Evolutionary conservation across 2,797 vertebrate species (phyloP).

Genomic region (Sebastes trivittatus): DNA sequence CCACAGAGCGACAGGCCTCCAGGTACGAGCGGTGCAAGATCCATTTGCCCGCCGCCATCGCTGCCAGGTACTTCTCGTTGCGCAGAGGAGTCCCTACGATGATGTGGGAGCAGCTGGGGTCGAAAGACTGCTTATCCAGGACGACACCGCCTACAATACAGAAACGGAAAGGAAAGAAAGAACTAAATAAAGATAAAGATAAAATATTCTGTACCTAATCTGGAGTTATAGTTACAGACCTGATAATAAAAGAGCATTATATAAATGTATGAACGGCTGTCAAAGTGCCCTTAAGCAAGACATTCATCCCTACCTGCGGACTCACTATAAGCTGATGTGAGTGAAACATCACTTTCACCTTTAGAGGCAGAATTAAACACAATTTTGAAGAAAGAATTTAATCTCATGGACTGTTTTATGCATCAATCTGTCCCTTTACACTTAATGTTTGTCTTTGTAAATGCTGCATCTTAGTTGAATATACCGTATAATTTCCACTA

Average conservation of each 20-base stretch:
- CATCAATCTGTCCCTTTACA: background rate
- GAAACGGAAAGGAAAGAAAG: background rate
- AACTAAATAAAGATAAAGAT: background rate
- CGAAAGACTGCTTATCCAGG: conserved; percentile 95
- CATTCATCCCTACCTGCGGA: background rate
- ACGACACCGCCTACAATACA: conserved; percentile 86
- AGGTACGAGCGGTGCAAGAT: conserved; percentile 97
- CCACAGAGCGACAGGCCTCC: conserved; percentile 89
- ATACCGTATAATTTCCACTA: background rate
- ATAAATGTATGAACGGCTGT: background rate
- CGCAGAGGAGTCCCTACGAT: conserved; percentile 95
- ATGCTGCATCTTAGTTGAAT: background rate
- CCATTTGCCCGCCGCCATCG: conserved; percentile 98
- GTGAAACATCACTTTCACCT: background rate
- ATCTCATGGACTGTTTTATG: background rate
- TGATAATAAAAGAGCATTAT: background rate
- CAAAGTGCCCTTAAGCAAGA: background rate
- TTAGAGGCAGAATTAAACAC: background rate
- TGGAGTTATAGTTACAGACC: background rate
- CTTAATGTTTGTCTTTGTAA: background rate
- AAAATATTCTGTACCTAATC: background rate
- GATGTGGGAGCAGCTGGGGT: conserved; percentile 94
- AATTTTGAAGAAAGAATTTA: background rate
- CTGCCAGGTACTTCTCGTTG: conserved; percentile 96
- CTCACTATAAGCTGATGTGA: background rate